These are phyloP conservation scores for Phoenicopterus ruber DNA, from an alignment of 2,113 vertebrate genomes.

Conservation along the genomic window DNA sequence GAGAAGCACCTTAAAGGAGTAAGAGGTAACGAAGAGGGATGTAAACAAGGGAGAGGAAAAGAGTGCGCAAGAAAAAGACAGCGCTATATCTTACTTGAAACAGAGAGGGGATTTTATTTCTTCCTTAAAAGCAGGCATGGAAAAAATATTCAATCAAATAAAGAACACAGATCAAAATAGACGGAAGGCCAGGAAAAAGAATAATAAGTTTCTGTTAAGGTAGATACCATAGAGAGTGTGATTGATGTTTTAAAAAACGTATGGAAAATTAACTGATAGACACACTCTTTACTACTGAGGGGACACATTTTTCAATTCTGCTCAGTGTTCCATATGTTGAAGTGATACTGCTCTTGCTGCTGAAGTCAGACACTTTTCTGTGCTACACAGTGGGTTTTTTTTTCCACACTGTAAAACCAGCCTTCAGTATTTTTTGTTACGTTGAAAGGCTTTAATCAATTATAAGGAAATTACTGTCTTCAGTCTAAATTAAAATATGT, in stretches of 20 bases:
- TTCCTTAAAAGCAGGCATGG: background rate
- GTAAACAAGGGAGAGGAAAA: background rate
- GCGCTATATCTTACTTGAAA: background rate
- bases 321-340: background rate
- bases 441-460: background rate
- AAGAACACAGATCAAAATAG: background rate
- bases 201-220: background rate
- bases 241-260: background rate
- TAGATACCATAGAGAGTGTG: background rate
- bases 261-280: background rate
- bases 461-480: background rate
- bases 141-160: background rate
- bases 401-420: background rate
- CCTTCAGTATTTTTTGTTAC: background rate
- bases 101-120: background rate
- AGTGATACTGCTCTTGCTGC: background rate
- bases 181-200: background rate
- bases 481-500: background rate
- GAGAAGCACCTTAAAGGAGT: background rate
- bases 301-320: background rate
- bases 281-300: background rate
- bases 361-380: background rate
- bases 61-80: background rate
- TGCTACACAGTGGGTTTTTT: background rate
- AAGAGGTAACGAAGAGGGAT: background rate